Conservation (phyloP, 2,113 vertebrate species). For the Ailuropoda melanoleuca region DNA sequence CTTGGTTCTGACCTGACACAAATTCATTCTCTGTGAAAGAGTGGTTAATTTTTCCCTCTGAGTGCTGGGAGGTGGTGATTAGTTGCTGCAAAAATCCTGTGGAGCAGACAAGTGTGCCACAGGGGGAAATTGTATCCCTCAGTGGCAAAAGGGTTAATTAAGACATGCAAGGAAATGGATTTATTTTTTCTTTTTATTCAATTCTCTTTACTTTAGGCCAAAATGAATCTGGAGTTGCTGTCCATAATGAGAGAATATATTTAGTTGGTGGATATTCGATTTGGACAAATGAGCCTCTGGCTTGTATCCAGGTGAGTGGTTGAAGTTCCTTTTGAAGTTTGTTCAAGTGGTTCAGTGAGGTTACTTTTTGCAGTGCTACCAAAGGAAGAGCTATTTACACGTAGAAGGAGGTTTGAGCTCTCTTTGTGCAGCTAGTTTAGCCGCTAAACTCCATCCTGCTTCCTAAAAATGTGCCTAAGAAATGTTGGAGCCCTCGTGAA, state of each 20-base stretch:
- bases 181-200: conserved; percentile 68
- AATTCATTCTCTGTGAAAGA: neutral
- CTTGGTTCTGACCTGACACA: neutral
- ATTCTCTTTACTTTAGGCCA: conserved; percentile 89
- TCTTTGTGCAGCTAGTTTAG: conserved; percentile 16
- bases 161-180: conserved; percentile 64
- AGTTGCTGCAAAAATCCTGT: conserved; percentile 2
- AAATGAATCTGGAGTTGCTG: conserved; percentile 96
- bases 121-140: neutral
- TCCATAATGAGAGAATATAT: conserved; percentile 97
- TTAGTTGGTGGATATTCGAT: conserved; percentile 99
- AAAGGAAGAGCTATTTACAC: conserved; percentile 54
- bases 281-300: conserved; percentile 98
- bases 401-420: conserved; percentile 39
- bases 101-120: neutral
- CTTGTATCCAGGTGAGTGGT: conserved; percentile 96
- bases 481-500: neutral
- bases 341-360: conserved; percentile 68
- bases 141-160: conserved; percentile 79
- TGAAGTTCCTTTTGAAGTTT: conserved; percentile 76
- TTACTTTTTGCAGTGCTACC: conserved; percentile 63
- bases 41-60: neutral
- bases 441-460: neutral
- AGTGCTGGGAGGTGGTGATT: neutral
- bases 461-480: neutral